Evolutionary conservation across 1,140 invertebrate species (phyloP).

Genomic region (Apocrypta bakeri): DNA sequence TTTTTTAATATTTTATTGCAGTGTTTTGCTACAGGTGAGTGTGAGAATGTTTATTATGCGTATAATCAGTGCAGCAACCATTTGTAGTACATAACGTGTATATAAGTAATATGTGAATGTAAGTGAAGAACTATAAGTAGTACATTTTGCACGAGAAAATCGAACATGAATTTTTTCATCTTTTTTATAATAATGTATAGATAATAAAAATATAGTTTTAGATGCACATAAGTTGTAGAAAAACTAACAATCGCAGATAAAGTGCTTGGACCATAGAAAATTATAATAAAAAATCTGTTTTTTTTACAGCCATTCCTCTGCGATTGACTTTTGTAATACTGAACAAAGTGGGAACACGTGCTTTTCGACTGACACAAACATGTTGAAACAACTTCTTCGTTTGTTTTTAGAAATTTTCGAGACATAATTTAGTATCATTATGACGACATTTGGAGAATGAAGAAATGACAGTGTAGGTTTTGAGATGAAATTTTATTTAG

Average conservation of each 20-base stretch:
- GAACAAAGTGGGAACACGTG: not conserved
- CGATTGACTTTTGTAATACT: conserved; percentile 19
- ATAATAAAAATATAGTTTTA: not conserved
- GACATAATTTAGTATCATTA: not conserved
- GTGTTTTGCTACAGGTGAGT: not conserved
- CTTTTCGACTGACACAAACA: not conserved
- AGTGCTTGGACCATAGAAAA: not conserved
- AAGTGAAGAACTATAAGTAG: not conserved
- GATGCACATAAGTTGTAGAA: not conserved
- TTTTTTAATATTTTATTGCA: not conserved
- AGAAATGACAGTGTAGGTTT: conserved; percentile 38
- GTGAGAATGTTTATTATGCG: not conserved
- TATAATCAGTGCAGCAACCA: not conserved
- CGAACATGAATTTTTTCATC: not conserved
- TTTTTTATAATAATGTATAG: not conserved
- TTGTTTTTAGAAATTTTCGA: not conserved
- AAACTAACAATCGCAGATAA: conserved; percentile 12
- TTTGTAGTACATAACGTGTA: not conserved
- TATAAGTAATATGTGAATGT: not conserved
- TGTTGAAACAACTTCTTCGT: not conserved
- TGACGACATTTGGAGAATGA: conserved; percentile 22
- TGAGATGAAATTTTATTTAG: conserved; percentile 49
- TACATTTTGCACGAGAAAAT: not conserved
- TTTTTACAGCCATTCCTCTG: conserved; percentile 8
- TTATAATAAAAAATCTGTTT: conserved; percentile 14